Percentiles rank a stretch among this genome's conserved stretches.
Conservation (phyloP, 2,113 vertebrate genomes). For the Columba livia region DNA sequence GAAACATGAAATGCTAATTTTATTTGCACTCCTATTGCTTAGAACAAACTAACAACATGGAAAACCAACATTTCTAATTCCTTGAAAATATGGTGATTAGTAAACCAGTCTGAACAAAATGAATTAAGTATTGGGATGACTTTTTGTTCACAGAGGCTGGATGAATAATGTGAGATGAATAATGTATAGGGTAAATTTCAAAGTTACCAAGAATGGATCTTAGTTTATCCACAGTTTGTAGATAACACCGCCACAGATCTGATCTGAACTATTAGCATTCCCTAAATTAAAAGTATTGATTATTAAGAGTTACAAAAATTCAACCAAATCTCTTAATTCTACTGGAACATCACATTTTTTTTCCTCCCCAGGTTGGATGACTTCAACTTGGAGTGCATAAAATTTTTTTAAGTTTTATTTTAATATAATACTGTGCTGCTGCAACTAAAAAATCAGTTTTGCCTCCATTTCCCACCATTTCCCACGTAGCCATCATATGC, state of each 20-base stretch:
- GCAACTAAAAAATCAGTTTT: not conserved
- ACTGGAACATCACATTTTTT: accelerated
- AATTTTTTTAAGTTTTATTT: not conserved
- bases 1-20: not conserved
- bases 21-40: not conserved
- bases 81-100: not conserved
- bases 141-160: not conserved
- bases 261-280: not conserved
- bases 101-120: not conserved
- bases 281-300: not conserved
- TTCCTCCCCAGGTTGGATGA: accelerated
- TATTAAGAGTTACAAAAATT: accelerated
- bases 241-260: not conserved
- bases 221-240: not conserved
- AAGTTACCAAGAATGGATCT: not conserved
- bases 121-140: not conserved
- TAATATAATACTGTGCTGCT: not conserved
- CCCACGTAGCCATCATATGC: accelerated
- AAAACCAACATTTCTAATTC: not conserved
- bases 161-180: not conserved
- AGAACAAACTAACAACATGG: not conserved
- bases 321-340: not conserved
- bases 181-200: not conserved
- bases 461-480: not conserved
- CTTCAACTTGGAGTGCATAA: not conserved